These are phyloP conservation scores for Hirtodrosophila alboralis DNA, from an alignment of 2,888 invertebrate species.

Conservation along the genomic window DNA sequence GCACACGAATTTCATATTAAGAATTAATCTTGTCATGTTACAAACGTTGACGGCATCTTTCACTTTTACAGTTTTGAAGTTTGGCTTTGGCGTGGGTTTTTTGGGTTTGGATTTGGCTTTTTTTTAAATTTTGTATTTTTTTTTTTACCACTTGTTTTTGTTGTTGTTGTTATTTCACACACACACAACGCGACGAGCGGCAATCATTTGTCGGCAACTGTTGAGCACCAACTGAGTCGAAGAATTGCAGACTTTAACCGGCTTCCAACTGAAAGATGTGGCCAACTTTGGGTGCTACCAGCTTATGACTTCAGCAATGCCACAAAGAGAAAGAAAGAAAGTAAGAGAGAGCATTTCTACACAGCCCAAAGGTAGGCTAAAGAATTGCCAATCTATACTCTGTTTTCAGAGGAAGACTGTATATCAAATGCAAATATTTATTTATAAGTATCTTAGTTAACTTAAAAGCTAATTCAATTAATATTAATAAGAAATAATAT, in stretches of 20 bases:
- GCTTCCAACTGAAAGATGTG: slow-evolving; percentile 46
- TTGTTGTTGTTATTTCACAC: slow-evolving; percentile 15
- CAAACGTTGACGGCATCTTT: slow-evolving; percentile 50
- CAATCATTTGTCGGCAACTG: slow-evolving; percentile 58
- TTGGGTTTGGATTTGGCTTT: slow-evolving; percentile 15
- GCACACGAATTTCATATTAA: slow-evolving; percentile 49
- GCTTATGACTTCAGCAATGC: not conserved
- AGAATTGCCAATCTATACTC: not conserved
- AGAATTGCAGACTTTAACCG: slow-evolving; percentile 10
- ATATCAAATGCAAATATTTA: no score
- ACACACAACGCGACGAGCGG: slow-evolving; percentile 43
- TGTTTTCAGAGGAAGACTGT: no score
- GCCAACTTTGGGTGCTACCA: slow-evolving; percentile 57
- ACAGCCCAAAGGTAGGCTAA: slow-evolving; percentile 53
- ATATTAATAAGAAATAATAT: no score
- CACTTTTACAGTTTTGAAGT: slow-evolving; percentile 65
- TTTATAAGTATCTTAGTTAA: no score
- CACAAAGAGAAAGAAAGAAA: slow-evolving; percentile 4
- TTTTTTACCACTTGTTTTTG: slow-evolving; percentile 1
- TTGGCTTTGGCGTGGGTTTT: slow-evolving; percentile 15
- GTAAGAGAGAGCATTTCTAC: slow-evolving; percentile 19
- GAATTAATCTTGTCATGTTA: slow-evolving; percentile 67
- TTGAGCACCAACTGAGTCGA: slow-evolving; percentile 56
- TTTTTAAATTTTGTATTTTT: slow-evolving; percentile 1
- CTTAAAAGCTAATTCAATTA: no score